phyloP scores from a whole-genome alignment of 2,888 invertebrate genomes.

The Lacanobia oleracea region DNA sequence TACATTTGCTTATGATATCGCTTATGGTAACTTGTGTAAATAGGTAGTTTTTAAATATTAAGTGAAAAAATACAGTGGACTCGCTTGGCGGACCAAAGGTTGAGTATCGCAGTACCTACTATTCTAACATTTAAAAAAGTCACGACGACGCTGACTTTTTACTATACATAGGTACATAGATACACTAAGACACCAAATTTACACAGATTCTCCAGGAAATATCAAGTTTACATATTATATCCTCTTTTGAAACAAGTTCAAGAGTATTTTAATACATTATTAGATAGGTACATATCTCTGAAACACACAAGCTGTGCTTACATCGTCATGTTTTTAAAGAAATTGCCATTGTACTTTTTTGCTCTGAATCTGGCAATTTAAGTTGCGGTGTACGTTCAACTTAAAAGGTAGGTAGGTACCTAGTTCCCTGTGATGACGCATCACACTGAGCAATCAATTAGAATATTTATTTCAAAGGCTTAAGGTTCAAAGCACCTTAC shows the following conservation, averaged over 20 bases:
- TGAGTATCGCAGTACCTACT: slow-evolving; percentile 8
- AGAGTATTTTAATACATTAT: neutral
- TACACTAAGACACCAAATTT: neutral
- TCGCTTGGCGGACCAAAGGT: neutral
- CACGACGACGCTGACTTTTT: neutral
- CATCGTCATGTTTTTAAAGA: neutral
- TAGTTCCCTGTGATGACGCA: neutral
- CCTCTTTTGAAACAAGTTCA: neutral
- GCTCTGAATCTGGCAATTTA: no score
- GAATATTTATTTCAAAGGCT: slow-evolving; percentile 1
- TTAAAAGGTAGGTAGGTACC: neutral
- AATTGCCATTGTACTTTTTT: neutral
- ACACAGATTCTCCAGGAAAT: neutral
- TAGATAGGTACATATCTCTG: neutral
- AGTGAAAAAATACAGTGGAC: slow-evolving; percentile 4
- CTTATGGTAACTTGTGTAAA: slow-evolving; percentile 6
- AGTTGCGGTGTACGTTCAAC: neutral
- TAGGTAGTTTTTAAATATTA: neutral
- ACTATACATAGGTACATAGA: no score
- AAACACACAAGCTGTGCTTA: neutral
- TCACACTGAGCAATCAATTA: slow-evolving; percentile 7
- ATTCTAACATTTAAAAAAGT: slow-evolving; percentile 1
- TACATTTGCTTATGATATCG: neutral
- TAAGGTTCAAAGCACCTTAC: neutral
- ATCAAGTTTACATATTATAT: neutral